Evolutionary conservation across 2,888 invertebrate genomes (phyloP).

Genomic region (Chymomyza amoena): DNA sequence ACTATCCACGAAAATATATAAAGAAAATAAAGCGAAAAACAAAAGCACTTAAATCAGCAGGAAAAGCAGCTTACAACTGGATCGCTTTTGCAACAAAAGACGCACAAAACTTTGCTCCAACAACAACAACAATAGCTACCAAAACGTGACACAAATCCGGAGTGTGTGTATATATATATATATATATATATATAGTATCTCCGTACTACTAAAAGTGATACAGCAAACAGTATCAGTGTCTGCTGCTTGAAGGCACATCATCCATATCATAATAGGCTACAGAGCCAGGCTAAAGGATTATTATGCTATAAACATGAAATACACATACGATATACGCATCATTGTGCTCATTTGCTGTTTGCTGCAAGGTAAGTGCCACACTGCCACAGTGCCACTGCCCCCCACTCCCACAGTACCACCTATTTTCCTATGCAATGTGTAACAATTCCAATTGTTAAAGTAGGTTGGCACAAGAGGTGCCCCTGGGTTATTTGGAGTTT

Average conservation of each 20-base stretch:
- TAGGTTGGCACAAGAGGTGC: not conserved
- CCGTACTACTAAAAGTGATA: constrained; percentile 9
- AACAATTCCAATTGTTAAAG: not conserved
- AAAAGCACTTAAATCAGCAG: constrained; percentile 57
- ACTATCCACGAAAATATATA: constrained; percentile 28
- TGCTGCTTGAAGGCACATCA: constrained; percentile 23
- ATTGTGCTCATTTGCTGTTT: constrained; percentile 74
- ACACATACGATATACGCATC: constrained; percentile 74
- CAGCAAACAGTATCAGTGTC: constrained; percentile 33
- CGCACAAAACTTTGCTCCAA: not conserved
- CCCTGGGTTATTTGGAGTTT: not conserved
- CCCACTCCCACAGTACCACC: no score
- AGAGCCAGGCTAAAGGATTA: constrained; percentile 47
- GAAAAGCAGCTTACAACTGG: constrained; percentile 26
- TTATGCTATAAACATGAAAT: constrained; percentile 78
- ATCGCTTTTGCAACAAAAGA: not conserved
- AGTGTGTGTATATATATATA: not conserved
- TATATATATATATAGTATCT: no score
- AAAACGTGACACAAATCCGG: not conserved
- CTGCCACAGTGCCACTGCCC: no score
- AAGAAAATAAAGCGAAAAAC: constrained; percentile 33
- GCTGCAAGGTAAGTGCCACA: constrained; percentile 71
- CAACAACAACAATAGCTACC: not conserved
- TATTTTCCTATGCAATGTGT: constrained; percentile 8
- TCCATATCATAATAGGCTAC: constrained; percentile 14